Evolutionary conservation across 1,140 invertebrate genomes (phyloP).

Genomic region (Cydia splendana): DNA sequence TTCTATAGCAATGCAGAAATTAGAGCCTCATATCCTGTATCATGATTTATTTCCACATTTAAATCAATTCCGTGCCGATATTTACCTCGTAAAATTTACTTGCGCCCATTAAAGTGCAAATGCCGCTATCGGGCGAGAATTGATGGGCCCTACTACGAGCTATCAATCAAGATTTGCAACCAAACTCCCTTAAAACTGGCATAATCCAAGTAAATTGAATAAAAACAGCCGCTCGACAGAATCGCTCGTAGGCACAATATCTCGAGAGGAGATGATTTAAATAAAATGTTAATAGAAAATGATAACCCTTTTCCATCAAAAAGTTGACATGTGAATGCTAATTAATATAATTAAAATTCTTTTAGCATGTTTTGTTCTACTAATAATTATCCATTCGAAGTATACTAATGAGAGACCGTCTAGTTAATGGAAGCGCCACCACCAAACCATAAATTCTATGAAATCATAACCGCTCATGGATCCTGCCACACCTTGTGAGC

Average conservation of each 20-base stretch:
- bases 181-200: conserved; percentile 51
- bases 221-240: conserved; percentile 51
- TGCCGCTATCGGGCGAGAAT: conserved; percentile 53
- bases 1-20: too few species aligned
- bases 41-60: background rate
- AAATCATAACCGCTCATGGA: too few species aligned
- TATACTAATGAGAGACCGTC: too few species aligned
- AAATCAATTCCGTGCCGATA: conserved; percentile 15
- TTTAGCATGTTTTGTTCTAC: too few species aligned
- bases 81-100: conserved; percentile 39
- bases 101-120: conserved; percentile 55
- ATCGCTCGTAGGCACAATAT: conserved; percentile 36
- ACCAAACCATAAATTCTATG: too few species aligned
- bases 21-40: background rate
- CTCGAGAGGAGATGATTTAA: conserved; percentile 16
- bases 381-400: too few species aligned
- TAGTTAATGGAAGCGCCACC: too few species aligned
- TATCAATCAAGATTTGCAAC: conserved; percentile 66
- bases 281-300: conserved; percentile 1
- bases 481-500: too few species aligned
- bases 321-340: background rate
- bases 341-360: background rate
- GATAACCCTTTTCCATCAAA: background rate
- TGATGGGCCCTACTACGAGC: conserved; percentile 57
- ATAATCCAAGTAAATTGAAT: conserved; percentile 59